Base-by-base conservation (phyloP, 2,888 invertebrate genomes). In the Eristalis pertinax region DNA sequence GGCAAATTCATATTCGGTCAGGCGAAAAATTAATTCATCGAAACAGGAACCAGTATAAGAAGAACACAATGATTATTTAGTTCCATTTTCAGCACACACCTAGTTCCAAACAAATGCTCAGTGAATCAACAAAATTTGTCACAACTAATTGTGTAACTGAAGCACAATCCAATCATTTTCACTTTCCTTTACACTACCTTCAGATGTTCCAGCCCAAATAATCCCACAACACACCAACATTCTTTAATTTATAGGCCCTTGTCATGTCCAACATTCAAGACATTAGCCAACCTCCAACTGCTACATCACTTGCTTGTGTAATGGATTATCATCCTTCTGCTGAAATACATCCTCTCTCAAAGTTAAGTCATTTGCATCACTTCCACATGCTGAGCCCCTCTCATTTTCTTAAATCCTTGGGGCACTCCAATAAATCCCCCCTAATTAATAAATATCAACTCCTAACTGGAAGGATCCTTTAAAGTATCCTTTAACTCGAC, bases 401-500 rank as follows among this genome's bases (percentile, higher is more conserved):
- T 69, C 64, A 74, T 24, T 70, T 35, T 76, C 63, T 32, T 41
- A 35, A 81, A 70, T 73, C 85, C 73, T 29, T 13, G 56, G 41
- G 60, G 78, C 43, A 56, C 69, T 75, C 26, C 58, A 65, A 77
- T 70, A 74, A 82, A 82, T 83, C 78, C 65, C 26, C 24, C 38
- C 70, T 72, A 70, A 82, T 86, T 78, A 86, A 79, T 82, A 82
- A 78, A 77, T 79, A 78, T 72, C 65, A 75, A 83, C 65, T 83
- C 74, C 56, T 75, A 75, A 83, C 32, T 62, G 67, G 22, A 64
- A 58, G 68, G 72, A 70, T 74, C 69, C 35, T 67, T 58, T 79
- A 75, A 78, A 83, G 69, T 64, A 79, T 64, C 64, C 69, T 38
- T 65, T 69, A 75, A 72, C 72, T 72, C 62, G 56, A 65, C 69